Evolutionary conservation across 2,113 vertebrate species (phyloP).

Genomic region (Chlorocebus sabaeus): DNA sequence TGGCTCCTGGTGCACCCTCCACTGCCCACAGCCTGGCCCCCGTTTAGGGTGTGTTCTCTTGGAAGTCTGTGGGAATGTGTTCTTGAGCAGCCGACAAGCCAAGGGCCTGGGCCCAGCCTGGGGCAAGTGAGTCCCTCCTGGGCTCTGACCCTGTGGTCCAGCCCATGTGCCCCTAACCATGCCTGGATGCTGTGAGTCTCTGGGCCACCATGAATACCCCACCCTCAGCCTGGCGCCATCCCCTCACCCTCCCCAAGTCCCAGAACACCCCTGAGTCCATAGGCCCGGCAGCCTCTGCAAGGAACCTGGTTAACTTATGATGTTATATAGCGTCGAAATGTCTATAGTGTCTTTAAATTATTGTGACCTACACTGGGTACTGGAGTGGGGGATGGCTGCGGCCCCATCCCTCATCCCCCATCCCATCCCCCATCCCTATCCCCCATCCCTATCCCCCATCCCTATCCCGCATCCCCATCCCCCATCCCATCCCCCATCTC

Average conservation of each 20-base stretch:
- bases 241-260: not conserved
- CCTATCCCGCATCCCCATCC: too few species aligned
- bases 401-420: not conserved
- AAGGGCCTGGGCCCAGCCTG: not conserved
- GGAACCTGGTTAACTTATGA: conserved; percentile 87
- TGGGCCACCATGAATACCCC: not conserved
- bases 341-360: conserved; percentile 88
- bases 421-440: too few species aligned
- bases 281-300: conserved; percentile 69
- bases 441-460: too few species aligned
- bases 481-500: not conserved
- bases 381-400: conserved; percentile 42
- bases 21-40: rapidly evolving
- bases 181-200: not conserved
- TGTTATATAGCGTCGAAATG: conserved; percentile 84
- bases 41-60: not conserved
- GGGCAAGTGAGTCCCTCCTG: not conserved
- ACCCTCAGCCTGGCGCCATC: not conserved
- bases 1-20: not conserved
- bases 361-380: conserved; percentile 83
- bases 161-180: rapidly evolving
- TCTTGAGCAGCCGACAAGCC: not conserved
- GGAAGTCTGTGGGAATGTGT: not conserved
- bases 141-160: not conserved
- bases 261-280: not conserved